Evolutionary conservation across 2,888 invertebrate species (phyloP), one percentile per base, ranked within the genome.

Genomic region (Conus canariensis): DNA sequence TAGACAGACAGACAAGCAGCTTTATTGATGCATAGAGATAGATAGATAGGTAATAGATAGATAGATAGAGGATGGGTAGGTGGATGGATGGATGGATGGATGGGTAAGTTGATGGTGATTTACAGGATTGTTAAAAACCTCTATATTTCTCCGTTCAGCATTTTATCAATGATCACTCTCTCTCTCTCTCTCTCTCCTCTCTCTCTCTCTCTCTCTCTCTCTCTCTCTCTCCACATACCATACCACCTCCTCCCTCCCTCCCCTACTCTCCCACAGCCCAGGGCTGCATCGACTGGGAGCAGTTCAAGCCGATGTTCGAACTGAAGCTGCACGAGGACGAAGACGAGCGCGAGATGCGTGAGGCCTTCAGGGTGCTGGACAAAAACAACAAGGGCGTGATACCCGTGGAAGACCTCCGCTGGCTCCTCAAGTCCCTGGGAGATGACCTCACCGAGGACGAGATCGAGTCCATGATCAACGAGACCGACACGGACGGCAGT

Each of bases 301-400:
- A 99, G 97, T 99, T 99, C 97, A 98, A 99, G 92, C 98, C 98
- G 94, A 97, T 99, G 94, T 99, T 99, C 93, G 98, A 99, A 95
- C 98, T 99, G 97, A 99, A 99, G 97, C 98, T 99, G 96, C 99
- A 99, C 96, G 99, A 99, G 96, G 99, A 99, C 96, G 98, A 98
- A 93, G 99, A 99, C 97, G 99, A 99, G 96, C 99, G 99, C 96
- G 99, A 99, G 97, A 97, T 99, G 92, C 98, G 99, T 95, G 99
- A 99, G 97, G 99, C 99, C 90, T 99, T 99, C 97, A 98, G 99
- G 96, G 98, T 99, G 94, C 99, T 99, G 96, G 99, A 99, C 97
- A 99, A 99, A 97, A 98, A 95, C 89, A 96, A 96, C 93, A 96
- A 94, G 92, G 96, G 96, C 22, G 95, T 95, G 58, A 95, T 95